Conservation (phyloP, 1,140 invertebrate species). For the Batillaria attramentaria region DNA sequence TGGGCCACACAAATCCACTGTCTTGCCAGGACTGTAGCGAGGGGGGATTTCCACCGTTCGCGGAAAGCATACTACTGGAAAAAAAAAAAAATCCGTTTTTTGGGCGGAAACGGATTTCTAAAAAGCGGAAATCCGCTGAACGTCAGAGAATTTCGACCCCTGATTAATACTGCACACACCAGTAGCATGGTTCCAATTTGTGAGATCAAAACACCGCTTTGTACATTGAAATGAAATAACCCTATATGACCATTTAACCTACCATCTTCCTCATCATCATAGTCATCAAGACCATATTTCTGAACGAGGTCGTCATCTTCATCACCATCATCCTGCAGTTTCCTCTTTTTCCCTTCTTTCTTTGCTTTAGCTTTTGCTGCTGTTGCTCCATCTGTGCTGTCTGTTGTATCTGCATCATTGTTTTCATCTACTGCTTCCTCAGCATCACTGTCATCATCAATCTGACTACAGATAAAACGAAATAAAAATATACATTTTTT, state of each 20-base stretch:
- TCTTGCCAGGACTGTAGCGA: too few species aligned
- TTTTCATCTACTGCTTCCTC: slow-evolving; percentile 20
- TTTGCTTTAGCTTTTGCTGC: slow-evolving; percentile 39
- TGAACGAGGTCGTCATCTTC: slow-evolving; percentile 59
- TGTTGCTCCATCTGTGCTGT: slow-evolving; percentile 16
- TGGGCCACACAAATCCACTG: too few species aligned
- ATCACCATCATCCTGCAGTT: slow-evolving; percentile 71
- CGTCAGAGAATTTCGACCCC: too few species aligned
- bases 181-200: too few species aligned
- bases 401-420: neutral
- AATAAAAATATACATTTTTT: neutral
- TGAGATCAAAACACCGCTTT: neutral
- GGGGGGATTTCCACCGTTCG: too few species aligned
- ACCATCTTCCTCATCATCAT: slow-evolving; percentile 76
- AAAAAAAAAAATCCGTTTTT: too few species aligned
- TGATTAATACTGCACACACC: too few species aligned
- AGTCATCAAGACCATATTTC: slow-evolving; percentile 77
- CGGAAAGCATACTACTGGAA: too few species aligned
- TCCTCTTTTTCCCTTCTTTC: slow-evolving; percentile 69
- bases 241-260: neutral
- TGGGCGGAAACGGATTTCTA: too few species aligned
- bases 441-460: slow-evolving; percentile 31
- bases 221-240: neutral
- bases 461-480: slow-evolving; percentile 14
- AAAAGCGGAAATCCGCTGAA: too few species aligned